Evolutionary conservation across 2,888 invertebrate species (phyloP), one percentile per base, ranked within the genome.

Genomic region (Epirrhoe tristata): DNA sequence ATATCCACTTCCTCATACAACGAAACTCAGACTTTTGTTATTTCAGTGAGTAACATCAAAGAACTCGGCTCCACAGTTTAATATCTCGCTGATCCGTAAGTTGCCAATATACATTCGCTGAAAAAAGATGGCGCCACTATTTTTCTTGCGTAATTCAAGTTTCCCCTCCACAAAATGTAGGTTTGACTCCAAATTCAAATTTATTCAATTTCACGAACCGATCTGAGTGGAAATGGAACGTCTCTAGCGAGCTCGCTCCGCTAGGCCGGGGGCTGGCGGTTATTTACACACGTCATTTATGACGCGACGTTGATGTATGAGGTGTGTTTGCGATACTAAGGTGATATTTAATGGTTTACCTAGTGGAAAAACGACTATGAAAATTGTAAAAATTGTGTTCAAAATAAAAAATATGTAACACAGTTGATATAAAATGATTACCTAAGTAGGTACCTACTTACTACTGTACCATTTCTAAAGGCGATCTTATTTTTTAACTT

Each of bases 121-220:
- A 53, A 66, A 67, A 67, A 69, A 68, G 66, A 57, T 50, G 50
- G 48, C 39, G 55, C 55, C 63, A 70, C 67, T 71, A 67, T 67
- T 69, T 63, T 51, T 66, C 66, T 67, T 66, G 64, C 70, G 70
- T 73, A 77, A 73, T 76, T 76, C 70, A 67, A 71, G 60, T 66
- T 61, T 66, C 55, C 56, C 64, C 73, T 65, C 73, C 70, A 68
- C 61, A 74, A 60, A 67, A 60, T 57, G 60, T 60, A 46, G 60
- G 65, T 67, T 73, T 74, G 77, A 79, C 77, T 81, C 80, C 78
- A 80, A 84, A 90, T 91, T 91, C 89, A 91, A 92, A 92, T 91
- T 91, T 92, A 92, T 91, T 92, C 91, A 89, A 91, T 89, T 90
- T 87, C 81, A 71, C 67, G 74, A 74, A 84, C 78, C 85, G 85